Evolutionary conservation across 2,888 invertebrate genomes (phyloP), one percentile per base, ranked within the genome.

Genomic region (Auanema freiburgensis): DNA sequence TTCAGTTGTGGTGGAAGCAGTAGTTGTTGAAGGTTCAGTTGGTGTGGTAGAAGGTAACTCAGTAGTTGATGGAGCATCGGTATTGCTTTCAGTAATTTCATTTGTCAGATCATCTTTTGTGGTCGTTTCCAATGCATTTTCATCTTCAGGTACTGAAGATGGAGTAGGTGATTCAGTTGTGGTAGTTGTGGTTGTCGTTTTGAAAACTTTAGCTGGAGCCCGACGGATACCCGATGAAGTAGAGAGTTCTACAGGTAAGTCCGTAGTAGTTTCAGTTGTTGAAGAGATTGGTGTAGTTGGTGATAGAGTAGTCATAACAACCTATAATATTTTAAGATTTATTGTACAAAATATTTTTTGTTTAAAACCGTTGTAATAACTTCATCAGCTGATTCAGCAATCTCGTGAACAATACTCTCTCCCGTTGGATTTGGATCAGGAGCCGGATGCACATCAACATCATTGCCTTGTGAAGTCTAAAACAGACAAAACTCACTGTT

Each of bases 341-440:
- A 33, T 33, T 33, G 33, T 33, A 33, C 33, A 33, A 33, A 33
- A 8, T 8, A 5, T 33, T 33, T 3, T 33, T 8, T 33, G 8
- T 21, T 52, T 10, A 52, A 52, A 16, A 40, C 40, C n/a, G 24
- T 21, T 14, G 55, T 33, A 3, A 24, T 40, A 2, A 41, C 23
- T 12, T 53, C 60, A 18, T 56, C 58, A 25, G 60, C 63, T 51
- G 55, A 58, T 3, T 63, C 61, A 23, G 63, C 67, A 21, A 72
- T 63, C 18, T 72, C 72, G 43, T 69, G 65, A 12, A 65, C 65
- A n/a, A 69, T 24, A 3, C 67, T 67, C 10, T 67, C 65, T 41
- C 69, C 65, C 11, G 62, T 61, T 11, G 72, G 72, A 21, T 65
- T 69, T 41, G 69, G 69, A 42, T 72, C 72, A 0, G 65, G 66